phyloP scores from a whole-genome alignment of 2,113 vertebrate genomes.

The Sterna hirundo region DNA sequence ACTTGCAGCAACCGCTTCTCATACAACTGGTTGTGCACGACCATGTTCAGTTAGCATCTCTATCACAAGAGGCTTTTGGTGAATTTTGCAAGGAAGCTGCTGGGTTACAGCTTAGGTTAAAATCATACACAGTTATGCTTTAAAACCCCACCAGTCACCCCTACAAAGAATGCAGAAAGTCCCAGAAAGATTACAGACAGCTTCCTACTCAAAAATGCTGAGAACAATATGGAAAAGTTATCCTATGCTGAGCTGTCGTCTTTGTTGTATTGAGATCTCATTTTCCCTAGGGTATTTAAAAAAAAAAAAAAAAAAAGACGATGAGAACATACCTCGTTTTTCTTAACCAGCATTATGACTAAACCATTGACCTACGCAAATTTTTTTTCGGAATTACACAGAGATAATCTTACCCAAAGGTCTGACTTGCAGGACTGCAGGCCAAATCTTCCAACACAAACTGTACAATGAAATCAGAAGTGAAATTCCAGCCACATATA shows the following conservation, averaged over 20 bases:
- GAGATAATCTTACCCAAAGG: neutral
- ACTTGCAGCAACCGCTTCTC: neutral
- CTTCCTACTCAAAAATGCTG: neutral
- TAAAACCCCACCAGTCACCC: neutral
- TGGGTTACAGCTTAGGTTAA: neutral
- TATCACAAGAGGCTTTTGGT: neutral
- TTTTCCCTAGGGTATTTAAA: neutral
- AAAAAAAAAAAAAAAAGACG: neutral
- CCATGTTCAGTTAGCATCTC: neutral
- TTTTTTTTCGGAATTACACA: neutral
- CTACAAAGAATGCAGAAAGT: neutral
- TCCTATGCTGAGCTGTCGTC: neutral
- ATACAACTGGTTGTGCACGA: neutral
- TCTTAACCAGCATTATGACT: neutral
- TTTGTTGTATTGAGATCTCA: neutral
- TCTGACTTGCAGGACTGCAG: neutral
- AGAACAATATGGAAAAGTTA: neutral
- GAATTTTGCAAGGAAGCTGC: neutral
- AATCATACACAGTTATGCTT: neutral
- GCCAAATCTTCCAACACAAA: neutral
- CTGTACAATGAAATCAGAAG: neutral
- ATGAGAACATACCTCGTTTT: neutral
- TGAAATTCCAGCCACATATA: neutral
- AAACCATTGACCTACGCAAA: neutral
- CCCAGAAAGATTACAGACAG: neutral